phyloP scores from a whole-genome alignment of 2,888 invertebrate species.

The Bursaphelenchus okinawaensis region DNA sequence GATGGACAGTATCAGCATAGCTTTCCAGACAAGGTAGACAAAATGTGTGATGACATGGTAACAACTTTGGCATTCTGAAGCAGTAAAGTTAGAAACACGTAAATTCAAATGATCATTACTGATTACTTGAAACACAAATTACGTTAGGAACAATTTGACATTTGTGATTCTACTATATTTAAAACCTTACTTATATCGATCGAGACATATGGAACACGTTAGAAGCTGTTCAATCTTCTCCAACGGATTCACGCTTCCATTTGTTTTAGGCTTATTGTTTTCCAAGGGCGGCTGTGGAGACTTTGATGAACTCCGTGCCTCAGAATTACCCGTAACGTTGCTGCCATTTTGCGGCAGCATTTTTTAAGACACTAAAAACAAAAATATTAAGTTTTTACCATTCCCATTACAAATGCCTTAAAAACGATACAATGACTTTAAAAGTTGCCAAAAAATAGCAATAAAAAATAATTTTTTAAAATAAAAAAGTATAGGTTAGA shows the following conservation, averaged over 20 bases:
- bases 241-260: conserved; percentile 46
- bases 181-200: conserved; percentile 68
- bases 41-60: conserved; percentile 84
- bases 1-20: conserved; percentile 59
- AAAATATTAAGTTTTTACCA: background rate
- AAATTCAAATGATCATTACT: too few species aligned
- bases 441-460: too few species aligned
- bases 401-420: too few species aligned
- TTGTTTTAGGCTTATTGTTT: background rate
- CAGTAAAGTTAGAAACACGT: background rate
- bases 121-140: background rate
- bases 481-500: too few species aligned
- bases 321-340: background rate
- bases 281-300: background rate
- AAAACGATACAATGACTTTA: too few species aligned
- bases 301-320: background rate
- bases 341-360: background rate
- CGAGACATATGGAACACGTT: conserved; percentile 95
- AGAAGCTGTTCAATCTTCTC: conserved; percentile 76
- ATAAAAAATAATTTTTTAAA: background rate
- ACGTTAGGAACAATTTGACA: conserved; percentile 10
- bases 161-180: background rate
- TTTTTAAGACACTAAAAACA: background rate
- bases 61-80: conserved; percentile 72
- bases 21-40: conserved; percentile 95